Evolutionary conservation across 2,113 vertebrate genomes (phyloP).

Genomic region (Fulica atra): DNA sequence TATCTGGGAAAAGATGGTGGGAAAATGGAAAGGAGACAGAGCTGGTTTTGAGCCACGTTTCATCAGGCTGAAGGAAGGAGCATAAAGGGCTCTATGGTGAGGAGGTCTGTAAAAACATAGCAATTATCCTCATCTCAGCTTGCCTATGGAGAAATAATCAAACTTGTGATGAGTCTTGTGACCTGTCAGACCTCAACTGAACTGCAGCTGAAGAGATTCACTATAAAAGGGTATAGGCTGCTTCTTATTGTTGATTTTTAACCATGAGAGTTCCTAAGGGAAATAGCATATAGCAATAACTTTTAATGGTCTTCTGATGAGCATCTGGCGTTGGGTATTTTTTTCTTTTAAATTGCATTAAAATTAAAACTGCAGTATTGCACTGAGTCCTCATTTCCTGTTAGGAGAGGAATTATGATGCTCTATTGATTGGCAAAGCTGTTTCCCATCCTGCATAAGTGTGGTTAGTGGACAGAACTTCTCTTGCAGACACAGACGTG

Average conservation of each 20-base stretch:
- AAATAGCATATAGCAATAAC: conserved; percentile 47
- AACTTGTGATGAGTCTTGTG: conserved; percentile 21
- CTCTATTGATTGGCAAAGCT: conserved; percentile 59
- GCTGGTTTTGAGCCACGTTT: background rate
- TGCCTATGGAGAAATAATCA: conserved; percentile 35
- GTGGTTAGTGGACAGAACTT: conserved; percentile 38
- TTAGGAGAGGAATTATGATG: conserved; percentile 41
- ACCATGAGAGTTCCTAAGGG: conserved; percentile 34
- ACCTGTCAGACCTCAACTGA: conserved; percentile 13
- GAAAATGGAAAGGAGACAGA: background rate
- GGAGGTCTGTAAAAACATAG: background rate
- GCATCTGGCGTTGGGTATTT: conserved; percentile 33
- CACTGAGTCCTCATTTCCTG: conserved; percentile 58
- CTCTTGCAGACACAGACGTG: background rate
- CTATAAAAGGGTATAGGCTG: background rate
- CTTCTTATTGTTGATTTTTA: conserved; percentile 46
- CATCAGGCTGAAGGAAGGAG: background rate
- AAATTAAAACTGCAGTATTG: conserved; percentile 55
- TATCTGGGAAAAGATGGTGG: background rate
- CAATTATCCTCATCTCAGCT: conserved; percentile 13
- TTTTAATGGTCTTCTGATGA: conserved; percentile 50
- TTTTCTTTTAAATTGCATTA: conserved; percentile 42
- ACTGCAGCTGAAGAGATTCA: background rate
- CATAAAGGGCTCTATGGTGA: background rate
- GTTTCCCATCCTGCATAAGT: conserved; percentile 32